A percentile compares a stretch with the other conserved stretches of the same genome.
Conservation (phyloP, 2,888 invertebrate species). For the Melieria crassipennis region DNA sequence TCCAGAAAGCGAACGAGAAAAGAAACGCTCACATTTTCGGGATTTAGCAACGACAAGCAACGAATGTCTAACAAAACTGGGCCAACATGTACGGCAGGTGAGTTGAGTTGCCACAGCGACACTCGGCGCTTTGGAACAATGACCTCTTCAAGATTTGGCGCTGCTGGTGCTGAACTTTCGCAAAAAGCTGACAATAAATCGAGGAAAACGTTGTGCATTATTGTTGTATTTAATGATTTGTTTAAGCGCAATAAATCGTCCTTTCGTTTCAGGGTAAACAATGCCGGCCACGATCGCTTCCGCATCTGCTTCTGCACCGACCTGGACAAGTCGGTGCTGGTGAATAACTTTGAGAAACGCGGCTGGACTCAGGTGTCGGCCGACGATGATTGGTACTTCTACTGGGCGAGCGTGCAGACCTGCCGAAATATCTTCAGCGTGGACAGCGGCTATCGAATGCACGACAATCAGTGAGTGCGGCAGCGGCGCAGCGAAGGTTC, state of each 20-base stretch:
- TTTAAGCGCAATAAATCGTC: no score
- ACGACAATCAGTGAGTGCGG: slow-evolving; percentile 81
- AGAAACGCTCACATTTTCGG: not conserved
- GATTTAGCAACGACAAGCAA: slow-evolving; percentile 6
- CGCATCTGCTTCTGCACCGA: slow-evolving; percentile 64
- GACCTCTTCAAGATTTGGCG: no score
- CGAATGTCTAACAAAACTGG: slow-evolving; percentile 17
- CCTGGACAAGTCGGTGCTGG: slow-evolving; percentile 91
- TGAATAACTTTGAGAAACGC: slow-evolving; percentile 90
- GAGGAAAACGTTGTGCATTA: no score
- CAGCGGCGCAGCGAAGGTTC: not conserved
- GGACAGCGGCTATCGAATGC: slow-evolving; percentile 91
- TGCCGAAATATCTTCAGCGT: slow-evolving; percentile 91
- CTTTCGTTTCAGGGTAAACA: slow-evolving; percentile 38
- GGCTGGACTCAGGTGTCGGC: slow-evolving; percentile 86
- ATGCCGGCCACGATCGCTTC: slow-evolving; percentile 44
- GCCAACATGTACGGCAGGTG: slow-evolving; percentile 45
- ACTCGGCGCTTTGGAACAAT: no score
- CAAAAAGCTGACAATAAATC: no score
- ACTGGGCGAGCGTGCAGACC: slow-evolving; percentile 94
- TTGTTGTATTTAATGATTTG: no score
- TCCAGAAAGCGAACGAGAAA: no score
- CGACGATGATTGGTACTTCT: slow-evolving; percentile 96
- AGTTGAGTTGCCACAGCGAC: slow-evolving; percentile 8
- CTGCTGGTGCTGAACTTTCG: no score